Conservation (phyloP, 2,797 vertebrate genomes). For the Setipinna tenuifilis region DNA sequence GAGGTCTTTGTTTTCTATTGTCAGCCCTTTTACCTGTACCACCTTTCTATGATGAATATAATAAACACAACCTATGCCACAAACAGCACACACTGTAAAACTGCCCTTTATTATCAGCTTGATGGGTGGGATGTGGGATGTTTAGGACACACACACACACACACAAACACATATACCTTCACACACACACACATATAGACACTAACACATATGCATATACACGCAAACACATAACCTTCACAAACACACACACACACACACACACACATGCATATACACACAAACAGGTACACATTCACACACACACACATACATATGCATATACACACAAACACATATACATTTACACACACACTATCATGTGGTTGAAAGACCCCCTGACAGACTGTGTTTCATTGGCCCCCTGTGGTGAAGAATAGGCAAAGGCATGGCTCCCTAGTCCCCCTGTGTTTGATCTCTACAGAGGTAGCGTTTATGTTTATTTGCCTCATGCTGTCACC, state of each 20-base stretch:
- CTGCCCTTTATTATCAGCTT: slow-evolving; percentile 23
- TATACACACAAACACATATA: neutral
- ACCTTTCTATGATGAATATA: slow-evolving; percentile 54
- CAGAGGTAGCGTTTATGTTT: too few species aligned
- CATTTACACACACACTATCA: neutral
- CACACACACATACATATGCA: neutral
- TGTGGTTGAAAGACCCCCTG: neutral
- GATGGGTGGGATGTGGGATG: neutral
- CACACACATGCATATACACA: neutral
- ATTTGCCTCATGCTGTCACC: too few species aligned
- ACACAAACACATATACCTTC: neutral
- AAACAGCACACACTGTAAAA: slow-evolving; percentile 18
- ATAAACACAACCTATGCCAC: slow-evolving; percentile 58
- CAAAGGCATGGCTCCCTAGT: too few species aligned
- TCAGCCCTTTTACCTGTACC: slow-evolving; percentile 43
- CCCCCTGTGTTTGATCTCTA: neutral
- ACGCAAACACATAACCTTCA: neutral
- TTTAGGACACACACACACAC: neutral
- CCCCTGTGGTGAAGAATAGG: neutral
- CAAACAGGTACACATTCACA: neutral
- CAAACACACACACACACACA: neutral
- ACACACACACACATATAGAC: neutral
- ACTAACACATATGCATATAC: neutral
- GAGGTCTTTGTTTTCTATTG: slow-evolving; percentile 28
- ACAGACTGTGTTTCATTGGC: neutral